These are phyloP conservation scores for Ailuropoda melanoleuca DNA, from an alignment of 2,113 vertebrate genomes.

Conservation along the genomic window DNA sequence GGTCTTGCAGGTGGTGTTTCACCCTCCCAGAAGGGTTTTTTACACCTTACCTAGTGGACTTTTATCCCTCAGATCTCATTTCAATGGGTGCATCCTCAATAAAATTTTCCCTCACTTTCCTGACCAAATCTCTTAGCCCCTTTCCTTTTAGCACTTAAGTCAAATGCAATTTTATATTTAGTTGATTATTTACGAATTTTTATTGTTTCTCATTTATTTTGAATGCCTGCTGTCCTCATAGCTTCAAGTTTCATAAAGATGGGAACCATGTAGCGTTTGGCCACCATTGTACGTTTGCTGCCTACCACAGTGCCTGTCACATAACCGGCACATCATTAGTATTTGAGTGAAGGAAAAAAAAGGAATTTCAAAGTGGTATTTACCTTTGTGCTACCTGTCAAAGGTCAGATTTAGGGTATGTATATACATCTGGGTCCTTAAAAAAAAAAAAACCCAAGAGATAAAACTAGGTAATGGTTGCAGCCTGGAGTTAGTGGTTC, in stretches of 20 bases:
- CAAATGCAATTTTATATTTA: background rate
- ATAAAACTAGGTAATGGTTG: background rate
- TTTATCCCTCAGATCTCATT: background rate
- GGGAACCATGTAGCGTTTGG: background rate
- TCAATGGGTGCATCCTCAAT: background rate
- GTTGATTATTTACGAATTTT: background rate
- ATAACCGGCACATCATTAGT: background rate
- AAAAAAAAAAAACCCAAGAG: background rate
- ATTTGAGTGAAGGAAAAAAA: background rate
- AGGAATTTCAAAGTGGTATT: background rate
- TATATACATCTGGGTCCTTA: background rate
- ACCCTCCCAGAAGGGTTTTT: background rate
- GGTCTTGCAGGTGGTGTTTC: background rate
- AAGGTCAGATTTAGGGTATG: background rate
- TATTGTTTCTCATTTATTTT: background rate
- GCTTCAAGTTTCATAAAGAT: background rate
- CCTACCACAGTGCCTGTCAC: background rate
- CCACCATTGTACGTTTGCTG: background rate
- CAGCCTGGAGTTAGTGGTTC: background rate
- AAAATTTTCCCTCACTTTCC: background rate
- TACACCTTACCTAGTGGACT: background rate
- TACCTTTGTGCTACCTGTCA: constrained; percentile 14
- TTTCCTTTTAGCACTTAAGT: background rate
- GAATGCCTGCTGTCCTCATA: background rate
- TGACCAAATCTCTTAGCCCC: background rate